Percentiles rank a stretch among this genome's conserved stretches.
Evolutionary conservation across 2,888 invertebrate genomes (phyloP).

Genomic region (Ptilodon capucinus): DNA sequence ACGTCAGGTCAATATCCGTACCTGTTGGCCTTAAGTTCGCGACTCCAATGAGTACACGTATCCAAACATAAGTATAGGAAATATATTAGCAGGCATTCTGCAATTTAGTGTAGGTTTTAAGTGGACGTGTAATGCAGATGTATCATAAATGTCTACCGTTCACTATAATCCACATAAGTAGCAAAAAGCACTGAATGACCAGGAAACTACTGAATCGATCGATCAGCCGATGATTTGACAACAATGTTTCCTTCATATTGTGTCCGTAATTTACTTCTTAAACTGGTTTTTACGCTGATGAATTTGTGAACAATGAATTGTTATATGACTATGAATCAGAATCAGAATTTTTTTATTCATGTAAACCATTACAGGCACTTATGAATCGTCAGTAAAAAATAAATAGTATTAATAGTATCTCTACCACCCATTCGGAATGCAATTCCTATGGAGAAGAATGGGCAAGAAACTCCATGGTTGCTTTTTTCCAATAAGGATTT

Average conservation of each 20-base stretch:
- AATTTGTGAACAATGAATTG: too few relatives aligned
- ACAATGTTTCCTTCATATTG: conserved; percentile 31
- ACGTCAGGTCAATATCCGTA: conserved; percentile 34
- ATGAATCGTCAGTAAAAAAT: too few relatives aligned
- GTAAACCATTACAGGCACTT: too few relatives aligned
- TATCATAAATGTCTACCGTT: background rate
- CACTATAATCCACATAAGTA: conserved; percentile 12
- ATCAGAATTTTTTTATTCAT: too few relatives aligned
- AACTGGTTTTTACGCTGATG: conserved; percentile 13
- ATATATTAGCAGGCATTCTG: background rate
- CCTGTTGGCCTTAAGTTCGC: conserved; percentile 38
- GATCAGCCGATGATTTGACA: conserved; percentile 23
- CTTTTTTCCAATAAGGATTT: too few relatives aligned
- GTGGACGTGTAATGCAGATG: background rate
- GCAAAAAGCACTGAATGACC: conserved; percentile 21
- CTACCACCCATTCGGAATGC: too few relatives aligned
- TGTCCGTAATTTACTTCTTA: conserved; percentile 33
- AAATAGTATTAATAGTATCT: too few relatives aligned
- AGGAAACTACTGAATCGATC: conserved; percentile 29
- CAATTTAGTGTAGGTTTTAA: background rate
- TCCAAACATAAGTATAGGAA: conserved; percentile 10
- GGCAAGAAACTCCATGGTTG: too few relatives aligned
- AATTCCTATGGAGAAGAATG: too few relatives aligned
- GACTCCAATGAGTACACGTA: conserved; percentile 21
- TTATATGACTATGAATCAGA: too few relatives aligned